These are phyloP conservation scores for Triplophysa bombifrons DNA, from an alignment of 2,797 vertebrate genomes.

Conservation along the genomic window DNA sequence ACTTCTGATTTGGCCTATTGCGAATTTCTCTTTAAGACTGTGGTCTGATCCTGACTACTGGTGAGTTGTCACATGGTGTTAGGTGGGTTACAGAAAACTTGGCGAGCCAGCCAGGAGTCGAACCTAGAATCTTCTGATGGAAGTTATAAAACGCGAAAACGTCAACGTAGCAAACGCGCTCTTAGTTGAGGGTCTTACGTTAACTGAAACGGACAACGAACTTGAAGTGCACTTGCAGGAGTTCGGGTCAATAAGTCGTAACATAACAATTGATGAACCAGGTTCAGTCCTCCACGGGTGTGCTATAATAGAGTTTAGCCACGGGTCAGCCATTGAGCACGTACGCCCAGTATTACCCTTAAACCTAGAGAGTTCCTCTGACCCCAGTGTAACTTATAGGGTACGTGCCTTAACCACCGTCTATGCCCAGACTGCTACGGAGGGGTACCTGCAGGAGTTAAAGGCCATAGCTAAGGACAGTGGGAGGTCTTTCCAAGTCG, in stretches of 20 bases:
- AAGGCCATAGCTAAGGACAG: neutral
- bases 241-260: no score
- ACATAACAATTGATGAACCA: neutral
- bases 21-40: no score
- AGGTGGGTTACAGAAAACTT: no score
- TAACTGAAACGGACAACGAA: neutral
- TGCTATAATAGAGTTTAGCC: neutral
- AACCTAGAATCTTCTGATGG: neutral
- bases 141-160: slow-evolving; percentile 14
- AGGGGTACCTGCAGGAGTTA: neutral
- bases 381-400: neutral
- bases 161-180: neutral
- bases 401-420: neutral
- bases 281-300: neutral
- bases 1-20: no score
- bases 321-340: no score
- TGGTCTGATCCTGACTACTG: no score
- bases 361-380: neutral
- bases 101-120: no score
- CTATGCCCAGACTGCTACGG: neutral
- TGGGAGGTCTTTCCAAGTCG: neutral
- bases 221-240: neutral
- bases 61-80: no score
- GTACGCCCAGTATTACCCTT: neutral
- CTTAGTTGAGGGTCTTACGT: neutral